Conservation (phyloP, 1,140 invertebrate genomes). For the Drosophila malerkotliana region DNA sequence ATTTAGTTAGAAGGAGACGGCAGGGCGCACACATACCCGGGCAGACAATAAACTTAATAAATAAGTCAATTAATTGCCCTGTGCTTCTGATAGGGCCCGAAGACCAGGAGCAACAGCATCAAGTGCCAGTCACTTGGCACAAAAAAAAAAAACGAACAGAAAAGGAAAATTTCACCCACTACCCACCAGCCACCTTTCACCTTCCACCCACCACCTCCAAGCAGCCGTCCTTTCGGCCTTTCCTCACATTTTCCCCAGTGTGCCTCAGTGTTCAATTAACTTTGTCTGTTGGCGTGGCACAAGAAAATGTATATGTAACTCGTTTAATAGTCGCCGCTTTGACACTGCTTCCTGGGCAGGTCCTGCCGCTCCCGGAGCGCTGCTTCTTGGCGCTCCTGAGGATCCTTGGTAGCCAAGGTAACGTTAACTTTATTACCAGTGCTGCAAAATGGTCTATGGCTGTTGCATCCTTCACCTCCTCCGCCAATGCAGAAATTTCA, state of each 20-base stretch:
- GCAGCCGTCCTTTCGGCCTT: neutral
- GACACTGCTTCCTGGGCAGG: constrained; percentile 5
- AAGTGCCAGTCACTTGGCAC: constrained; percentile 49
- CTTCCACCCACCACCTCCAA: neutral
- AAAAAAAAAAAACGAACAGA: neutral
- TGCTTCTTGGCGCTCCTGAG: too few species aligned
- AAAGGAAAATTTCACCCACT: neutral
- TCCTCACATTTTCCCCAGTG: neutral
- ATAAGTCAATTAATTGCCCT: constrained; percentile 78
- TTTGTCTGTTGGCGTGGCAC: constrained; percentile 66
- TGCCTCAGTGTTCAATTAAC: constrained; percentile 64
- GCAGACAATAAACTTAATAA: constrained; percentile 79
- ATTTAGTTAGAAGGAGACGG: neutral
- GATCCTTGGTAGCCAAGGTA: constrained; percentile 23
- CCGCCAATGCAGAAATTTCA: neutral
- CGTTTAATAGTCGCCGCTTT: constrained; percentile 65
- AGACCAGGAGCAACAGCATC: constrained; percentile 55
- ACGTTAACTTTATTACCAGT: constrained; percentile 50
- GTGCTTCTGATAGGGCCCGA: constrained; percentile 53
- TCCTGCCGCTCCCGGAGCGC: neutral
- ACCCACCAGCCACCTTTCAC: neutral
- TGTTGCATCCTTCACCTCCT: constrained; percentile 11
- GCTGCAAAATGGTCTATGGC: constrained; percentile 38
- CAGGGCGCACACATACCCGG: neutral
- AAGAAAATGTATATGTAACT: constrained; percentile 75